A percentile compares a stretch with the other conserved stretches of the same genome.
phyloP scores from a whole-genome alignment of 2,888 invertebrate genomes.

The Cyaniris semiargus region DNA sequence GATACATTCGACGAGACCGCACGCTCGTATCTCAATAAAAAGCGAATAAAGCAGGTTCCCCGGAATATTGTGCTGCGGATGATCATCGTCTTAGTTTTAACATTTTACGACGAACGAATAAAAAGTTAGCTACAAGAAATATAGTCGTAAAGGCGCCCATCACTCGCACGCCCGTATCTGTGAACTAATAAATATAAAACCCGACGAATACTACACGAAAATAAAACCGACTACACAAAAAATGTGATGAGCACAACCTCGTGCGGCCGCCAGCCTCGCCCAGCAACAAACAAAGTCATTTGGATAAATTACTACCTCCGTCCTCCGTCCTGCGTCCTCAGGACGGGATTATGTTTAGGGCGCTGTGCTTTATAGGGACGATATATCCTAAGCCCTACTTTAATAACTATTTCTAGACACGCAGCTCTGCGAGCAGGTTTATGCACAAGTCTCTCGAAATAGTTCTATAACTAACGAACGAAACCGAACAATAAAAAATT shows the following conservation, averaged over 20 bases:
- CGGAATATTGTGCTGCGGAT: not conserved
- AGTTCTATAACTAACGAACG: too few species aligned
- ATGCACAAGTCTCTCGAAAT: not conserved
- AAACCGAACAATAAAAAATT: too few species aligned
- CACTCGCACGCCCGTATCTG: conserved; percentile 14
- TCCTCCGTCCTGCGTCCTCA: not conserved
- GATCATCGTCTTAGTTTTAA: not conserved
- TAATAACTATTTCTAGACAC: not conserved
- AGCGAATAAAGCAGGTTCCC: not conserved
- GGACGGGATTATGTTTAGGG: not conserved
- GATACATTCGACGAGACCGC: not conserved
- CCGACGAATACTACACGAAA: conserved; percentile 17
- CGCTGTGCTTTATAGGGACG: not conserved
- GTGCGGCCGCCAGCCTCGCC: not conserved
- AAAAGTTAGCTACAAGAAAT: conserved; percentile 13
- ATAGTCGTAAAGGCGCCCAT: conserved; percentile 1
- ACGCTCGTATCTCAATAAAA: not conserved
- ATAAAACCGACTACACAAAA: conserved; percentile 12
- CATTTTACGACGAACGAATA: conserved; percentile 12
- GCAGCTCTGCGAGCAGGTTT: not conserved
- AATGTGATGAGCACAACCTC: not conserved
- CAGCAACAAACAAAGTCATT: conserved; percentile 9
- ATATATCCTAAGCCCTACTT: not conserved
- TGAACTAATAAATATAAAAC: conserved; percentile 8
- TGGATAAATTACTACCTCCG: conserved; percentile 4